phyloP scores from a whole-genome alignment of 2,113 vertebrate genomes.

The Alouatta palliata region DNA sequence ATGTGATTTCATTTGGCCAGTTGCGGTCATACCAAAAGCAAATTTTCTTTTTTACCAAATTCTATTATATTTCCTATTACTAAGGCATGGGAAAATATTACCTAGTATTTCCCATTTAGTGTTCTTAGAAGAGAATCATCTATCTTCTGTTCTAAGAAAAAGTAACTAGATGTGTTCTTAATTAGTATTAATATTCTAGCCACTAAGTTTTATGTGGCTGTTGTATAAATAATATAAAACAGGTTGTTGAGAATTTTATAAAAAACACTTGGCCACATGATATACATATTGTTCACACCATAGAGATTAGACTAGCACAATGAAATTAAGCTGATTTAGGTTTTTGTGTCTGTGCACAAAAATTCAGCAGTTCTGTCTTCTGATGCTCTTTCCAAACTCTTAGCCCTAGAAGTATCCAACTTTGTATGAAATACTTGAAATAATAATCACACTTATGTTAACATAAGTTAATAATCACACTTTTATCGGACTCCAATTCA shows the following conservation, averaged over 20 bases:
- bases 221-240: constrained; percentile 48
- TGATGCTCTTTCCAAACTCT: neutral
- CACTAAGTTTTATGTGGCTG: neutral
- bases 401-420: neutral
- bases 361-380: neutral
- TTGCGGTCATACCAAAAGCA: constrained; percentile 51
- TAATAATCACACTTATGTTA: neutral
- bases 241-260: neutral
- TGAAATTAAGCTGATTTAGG: neutral
- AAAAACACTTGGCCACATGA: neutral
- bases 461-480: neutral
- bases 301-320: neutral
- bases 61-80: constrained; percentile 47
- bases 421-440: constrained; percentile 38
- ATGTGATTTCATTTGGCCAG: constrained; percentile 46
- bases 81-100: constrained; percentile 20
- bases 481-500: neutral
- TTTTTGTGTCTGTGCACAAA: neutral
- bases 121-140: constrained; percentile 41
- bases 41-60: constrained; percentile 66
- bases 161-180: constrained; percentile 18
- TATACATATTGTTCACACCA: neutral
- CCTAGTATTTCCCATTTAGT: constrained; percentile 19
- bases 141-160: constrained; percentile 53
- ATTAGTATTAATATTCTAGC: constrained; percentile 50